phyloP scores from a whole-genome alignment of 2,797 vertebrate species.

The Dicrostonyx torquatus region DNA sequence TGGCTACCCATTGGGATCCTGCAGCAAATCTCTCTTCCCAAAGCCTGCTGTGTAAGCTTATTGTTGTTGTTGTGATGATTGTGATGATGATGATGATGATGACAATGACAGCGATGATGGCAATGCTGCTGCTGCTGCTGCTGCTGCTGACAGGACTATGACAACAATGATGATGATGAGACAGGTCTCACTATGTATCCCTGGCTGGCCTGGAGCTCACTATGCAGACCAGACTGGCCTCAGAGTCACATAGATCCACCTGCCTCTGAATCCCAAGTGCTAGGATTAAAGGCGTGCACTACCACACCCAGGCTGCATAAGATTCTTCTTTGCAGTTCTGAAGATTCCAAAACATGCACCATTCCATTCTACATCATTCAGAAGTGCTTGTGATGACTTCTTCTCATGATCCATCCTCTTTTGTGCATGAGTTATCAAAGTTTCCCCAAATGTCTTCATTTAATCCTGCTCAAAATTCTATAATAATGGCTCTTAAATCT shows the following conservation, averaged over 20 bases:
- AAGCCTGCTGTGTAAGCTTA: not conserved
- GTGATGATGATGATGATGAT: not conserved
- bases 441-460: not conserved
- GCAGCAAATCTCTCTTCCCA: not conserved
- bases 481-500: not conserved
- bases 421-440: not conserved
- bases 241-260: not conserved
- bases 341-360: conserved; percentile 17
- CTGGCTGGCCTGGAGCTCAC: not conserved
- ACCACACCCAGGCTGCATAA: not conserved
- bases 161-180: too few species aligned
- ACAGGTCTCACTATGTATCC: not conserved
- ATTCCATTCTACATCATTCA: not conserved
- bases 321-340: not conserved
- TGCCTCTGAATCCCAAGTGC: not conserved
- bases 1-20: not conserved
- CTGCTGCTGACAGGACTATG: too few species aligned
- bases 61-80: not conserved
- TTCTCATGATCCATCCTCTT: not conserved
- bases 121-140: too few species aligned
- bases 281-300: not conserved
- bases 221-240: not conserved
- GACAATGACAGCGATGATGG: too few species aligned
- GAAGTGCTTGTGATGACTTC: not conserved
- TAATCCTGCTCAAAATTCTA: conserved; percentile 30